A percentile compares a stretch with the other conserved stretches of the same genome.
Evolutionary conservation across 2,888 invertebrate genomes (phyloP).

Genomic region (Drosophila mulleri): DNA sequence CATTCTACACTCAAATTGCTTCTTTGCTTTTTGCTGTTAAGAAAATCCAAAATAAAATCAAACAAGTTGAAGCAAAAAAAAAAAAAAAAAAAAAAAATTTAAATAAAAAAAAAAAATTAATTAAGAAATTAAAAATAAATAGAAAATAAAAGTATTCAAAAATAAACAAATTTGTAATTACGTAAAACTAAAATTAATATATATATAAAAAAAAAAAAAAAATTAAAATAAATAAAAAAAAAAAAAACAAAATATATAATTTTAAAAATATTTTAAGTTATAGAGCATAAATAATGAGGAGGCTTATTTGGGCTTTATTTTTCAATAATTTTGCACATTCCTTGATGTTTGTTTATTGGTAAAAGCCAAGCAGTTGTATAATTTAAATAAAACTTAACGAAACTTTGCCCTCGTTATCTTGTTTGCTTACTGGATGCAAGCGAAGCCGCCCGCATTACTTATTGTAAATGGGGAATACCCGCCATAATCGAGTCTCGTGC

Average conservation of each 20-base stretch:
- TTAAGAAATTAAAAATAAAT: no score
- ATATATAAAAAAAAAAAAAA: no score
- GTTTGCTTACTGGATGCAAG: background rate
- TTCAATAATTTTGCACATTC: background rate
- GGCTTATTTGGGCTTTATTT: background rate
- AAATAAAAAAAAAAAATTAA: background rate
- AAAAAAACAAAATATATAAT: no score
- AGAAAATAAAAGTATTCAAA: background rate
- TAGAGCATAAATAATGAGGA: no score
- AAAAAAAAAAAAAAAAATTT: background rate
- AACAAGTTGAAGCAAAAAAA: constrained; percentile 10
- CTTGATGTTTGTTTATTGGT: background rate
- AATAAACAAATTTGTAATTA: no score
- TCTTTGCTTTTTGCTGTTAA: no score
- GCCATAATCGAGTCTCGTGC: background rate
- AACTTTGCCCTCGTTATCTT: background rate
- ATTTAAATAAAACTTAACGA: background rate
- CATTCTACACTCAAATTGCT: background rate
- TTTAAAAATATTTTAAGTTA: no score
- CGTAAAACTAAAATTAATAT: no score
- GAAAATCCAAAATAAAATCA: background rate
- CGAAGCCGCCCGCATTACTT: background rate
- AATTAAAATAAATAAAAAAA: no score
- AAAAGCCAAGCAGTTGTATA: background rate
- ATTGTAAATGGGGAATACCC: background rate